These are phyloP conservation scores for Bubo blakistoni DNA, from an alignment of 2,113 vertebrate species.

Conservation along the genomic window DNA sequence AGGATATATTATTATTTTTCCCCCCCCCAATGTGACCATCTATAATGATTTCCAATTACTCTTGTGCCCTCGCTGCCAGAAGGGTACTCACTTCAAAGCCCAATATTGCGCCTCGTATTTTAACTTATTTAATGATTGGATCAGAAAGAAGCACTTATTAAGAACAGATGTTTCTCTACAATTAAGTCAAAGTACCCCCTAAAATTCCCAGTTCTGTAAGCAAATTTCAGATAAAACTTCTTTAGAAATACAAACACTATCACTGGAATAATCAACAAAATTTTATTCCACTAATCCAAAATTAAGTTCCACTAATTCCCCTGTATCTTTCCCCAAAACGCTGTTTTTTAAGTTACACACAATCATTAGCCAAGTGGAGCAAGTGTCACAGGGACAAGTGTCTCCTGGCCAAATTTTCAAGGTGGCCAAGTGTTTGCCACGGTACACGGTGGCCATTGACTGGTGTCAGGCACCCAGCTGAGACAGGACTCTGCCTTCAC, in stretches of 20 bases:
- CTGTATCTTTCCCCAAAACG: too few relatives aligned
- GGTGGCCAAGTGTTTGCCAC: too few relatives aligned
- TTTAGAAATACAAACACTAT: background rate
- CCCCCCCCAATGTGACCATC: background rate
- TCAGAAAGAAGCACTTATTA: background rate
- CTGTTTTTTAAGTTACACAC: background rate
- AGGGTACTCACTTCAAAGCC: background rate
- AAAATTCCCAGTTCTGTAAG: background rate
- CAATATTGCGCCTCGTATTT: background rate
- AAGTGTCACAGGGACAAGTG: too few relatives aligned
- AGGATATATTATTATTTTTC: background rate
- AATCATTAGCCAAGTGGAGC: background rate
- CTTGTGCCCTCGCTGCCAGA: background rate
- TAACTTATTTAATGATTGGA: background rate
- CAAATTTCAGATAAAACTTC: background rate
- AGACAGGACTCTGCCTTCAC: background rate
- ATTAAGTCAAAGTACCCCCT: background rate
- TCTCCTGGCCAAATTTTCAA: background rate
- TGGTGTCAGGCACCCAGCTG: background rate
- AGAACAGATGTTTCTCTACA: background rate
- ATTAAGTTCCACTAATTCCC: too few relatives aligned
- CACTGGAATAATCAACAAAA: background rate
- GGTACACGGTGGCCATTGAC: rapidly evolving
- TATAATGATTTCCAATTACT: background rate
- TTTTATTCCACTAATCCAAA: background rate